Conservation (phyloP, 2,888 invertebrate species). For the Harpalus rufipes region DNA sequence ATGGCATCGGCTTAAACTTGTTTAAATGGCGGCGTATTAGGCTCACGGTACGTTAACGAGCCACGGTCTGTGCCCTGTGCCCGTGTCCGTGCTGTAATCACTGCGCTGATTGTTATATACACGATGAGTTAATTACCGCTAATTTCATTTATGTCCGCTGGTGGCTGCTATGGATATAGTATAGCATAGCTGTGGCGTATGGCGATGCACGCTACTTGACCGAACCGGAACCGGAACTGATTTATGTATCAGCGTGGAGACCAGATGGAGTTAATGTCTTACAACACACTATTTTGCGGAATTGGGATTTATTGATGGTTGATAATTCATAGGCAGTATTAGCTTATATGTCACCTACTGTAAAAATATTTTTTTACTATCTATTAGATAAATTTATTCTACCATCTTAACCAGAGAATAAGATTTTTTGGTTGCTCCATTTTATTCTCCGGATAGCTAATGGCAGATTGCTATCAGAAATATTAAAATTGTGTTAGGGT, state of each 20-base stretch:
- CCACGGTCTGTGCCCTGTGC: constrained; percentile 8
- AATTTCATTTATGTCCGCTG: constrained; percentile 45
- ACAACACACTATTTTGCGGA: constrained; percentile 1
- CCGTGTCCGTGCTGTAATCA: constrained; percentile 1
- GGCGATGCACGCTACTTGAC: constrained; percentile 16
- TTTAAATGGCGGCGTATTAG: constrained; percentile 41
- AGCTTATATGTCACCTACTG: background rate
- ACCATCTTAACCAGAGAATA: too few species aligned
- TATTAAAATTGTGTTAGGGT: too few species aligned
- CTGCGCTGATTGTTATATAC: constrained; percentile 35
- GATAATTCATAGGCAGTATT: background rate
- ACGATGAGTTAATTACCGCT: constrained; percentile 50
- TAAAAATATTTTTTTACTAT: too few species aligned
- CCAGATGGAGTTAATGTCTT: constrained; percentile 25
- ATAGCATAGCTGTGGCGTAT: background rate
- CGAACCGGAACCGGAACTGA: constrained; percentile 23
- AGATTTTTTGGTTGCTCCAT: too few species aligned
- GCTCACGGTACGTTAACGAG: constrained; percentile 33
- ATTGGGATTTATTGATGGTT: background rate
- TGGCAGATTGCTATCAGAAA: too few species aligned
- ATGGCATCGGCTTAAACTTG: constrained; percentile 40
- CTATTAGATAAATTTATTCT: too few species aligned
- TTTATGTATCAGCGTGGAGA: background rate
- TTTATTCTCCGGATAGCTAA: too few species aligned
- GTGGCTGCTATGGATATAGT: background rate